Evolutionary conservation across 92 coral and sea anemone genomes (phyloP).

Genomic region (Zoanthus solanderi): DNA sequence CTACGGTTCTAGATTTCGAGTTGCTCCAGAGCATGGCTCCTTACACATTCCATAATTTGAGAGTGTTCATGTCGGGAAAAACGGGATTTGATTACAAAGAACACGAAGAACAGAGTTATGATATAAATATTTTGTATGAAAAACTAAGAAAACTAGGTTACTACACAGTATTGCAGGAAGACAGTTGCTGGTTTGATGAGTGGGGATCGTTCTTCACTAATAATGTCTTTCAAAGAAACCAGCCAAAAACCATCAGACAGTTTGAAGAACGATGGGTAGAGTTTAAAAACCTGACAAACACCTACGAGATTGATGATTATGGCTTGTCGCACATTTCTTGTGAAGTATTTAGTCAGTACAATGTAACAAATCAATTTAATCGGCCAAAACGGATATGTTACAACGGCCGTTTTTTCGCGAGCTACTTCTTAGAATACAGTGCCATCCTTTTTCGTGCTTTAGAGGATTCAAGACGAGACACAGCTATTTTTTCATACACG

Average conservation of each 20-base stretch:
- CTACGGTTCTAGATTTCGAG: conserved; percentile 84
- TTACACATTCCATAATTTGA: conserved; percentile 84
- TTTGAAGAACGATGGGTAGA: conserved; percentile 68
- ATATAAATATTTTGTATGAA: conserved; percentile 69
- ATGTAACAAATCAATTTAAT: conserved; percentile 79
- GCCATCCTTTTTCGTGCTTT: conserved; percentile 66
- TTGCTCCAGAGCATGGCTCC: conserved; percentile 88
- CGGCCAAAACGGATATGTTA: conserved; percentile 82
- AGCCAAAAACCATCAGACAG: conserved; percentile 61
- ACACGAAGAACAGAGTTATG: conserved; percentile 72
- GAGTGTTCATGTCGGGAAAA: conserved; percentile 88
- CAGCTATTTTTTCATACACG: conserved; percentile 85
- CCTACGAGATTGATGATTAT: conserved; percentile 75
- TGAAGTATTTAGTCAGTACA: conserved; percentile 77
- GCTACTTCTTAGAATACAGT: conserved; percentile 78
- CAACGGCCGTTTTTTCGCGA: conserved; percentile 78
- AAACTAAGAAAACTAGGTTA: conserved; percentile 77
- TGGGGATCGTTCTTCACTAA: conserved; percentile 91
- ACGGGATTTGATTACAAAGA: conserved; percentile 76
- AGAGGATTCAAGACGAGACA: conserved; percentile 60
- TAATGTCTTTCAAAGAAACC: conserved; percentile 72
- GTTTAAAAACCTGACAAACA: conserved; percentile 56
- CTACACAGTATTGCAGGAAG: conserved; percentile 90
- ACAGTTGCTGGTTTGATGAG: conserved; percentile 94
- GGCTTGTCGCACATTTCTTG: conserved; percentile 89